phyloP scores from a whole-genome alignment of 2,797 vertebrate genomes.

The Tadarida brasiliensis region DNA sequence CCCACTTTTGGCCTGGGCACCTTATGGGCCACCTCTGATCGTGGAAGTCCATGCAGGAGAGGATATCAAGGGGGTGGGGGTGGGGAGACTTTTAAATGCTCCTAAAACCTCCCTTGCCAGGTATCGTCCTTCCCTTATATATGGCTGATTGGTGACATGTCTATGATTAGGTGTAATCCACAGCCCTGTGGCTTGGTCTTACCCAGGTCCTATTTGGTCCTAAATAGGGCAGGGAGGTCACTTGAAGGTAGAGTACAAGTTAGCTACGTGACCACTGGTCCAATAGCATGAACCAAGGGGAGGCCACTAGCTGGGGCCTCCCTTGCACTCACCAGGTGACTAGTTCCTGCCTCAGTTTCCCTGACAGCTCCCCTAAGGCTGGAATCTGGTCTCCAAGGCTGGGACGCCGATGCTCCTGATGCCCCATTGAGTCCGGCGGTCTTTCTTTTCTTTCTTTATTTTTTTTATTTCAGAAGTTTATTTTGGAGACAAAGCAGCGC shows the following conservation, averaged over 20 bases:
- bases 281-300: background rate
- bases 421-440: no score
- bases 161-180: background rate
- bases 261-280: background rate
- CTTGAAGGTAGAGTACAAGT: background rate
- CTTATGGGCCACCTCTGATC: background rate
- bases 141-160: background rate
- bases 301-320: background rate
- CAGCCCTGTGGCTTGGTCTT: fast-evolving
- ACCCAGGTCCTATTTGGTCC: background rate
- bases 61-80: background rate
- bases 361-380: background rate
- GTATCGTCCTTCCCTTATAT: background rate
- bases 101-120: background rate
- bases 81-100: background rate
- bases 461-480: constrained; percentile 91
- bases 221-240: background rate
- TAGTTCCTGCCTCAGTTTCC: background rate
- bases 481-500: constrained; percentile 90
- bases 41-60: background rate
- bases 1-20: background rate
- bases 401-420: background rate
- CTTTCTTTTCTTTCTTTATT: no score
- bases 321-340: background rate
- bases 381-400: background rate